Evolutionary conservation across 2,888 invertebrate genomes (phyloP), one percentile per base, ranked within the genome.

Genomic region (Pseudococcus jackbeardsleyi): DNA sequence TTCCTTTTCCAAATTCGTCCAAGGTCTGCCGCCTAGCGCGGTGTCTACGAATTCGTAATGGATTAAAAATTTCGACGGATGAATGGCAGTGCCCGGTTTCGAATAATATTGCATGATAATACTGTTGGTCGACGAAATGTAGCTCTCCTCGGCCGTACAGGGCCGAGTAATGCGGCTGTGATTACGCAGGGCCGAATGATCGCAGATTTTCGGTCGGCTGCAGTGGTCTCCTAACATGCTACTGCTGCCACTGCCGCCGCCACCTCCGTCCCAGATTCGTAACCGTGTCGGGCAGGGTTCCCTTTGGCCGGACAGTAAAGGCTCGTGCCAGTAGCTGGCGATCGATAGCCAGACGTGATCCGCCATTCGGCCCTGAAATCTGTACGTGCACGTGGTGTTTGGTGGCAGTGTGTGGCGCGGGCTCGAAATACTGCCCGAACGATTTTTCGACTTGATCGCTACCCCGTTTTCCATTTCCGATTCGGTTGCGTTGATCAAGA

Each of bases 271-370:
- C 95, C 95, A 95, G 90, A 96, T 94, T 89, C 95, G 93, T 89
- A 96, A 92, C 90, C 95, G 93, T 48, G 95, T 95, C 54, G 95
- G 94, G 92, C 96, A 96, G 89, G 89, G 89, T 48, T 89, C 89
- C 77, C 89, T 89, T 26, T 85, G 84, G 82, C 89, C 85, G 86
- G 89, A 89, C 54, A 86, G 88, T 86, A 89, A 88, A 33, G 89
- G 88, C 91, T 96, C 94, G 90, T 96, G 95, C 90, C 95, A 95
- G 92, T 96, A 97, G 90, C 96, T 96, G 90, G 96, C 94, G 91
- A 97, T 97, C 92, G 96, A 96, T 90, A 97, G 93, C 97, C 97
- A 97, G 89, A 97, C 94, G 89, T 95, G 93, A 91, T 96, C 96
- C 86, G 95, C 94, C 9, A 95, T 94, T 90, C 94, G 94, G 46